Evolutionary conservation across 2,113 vertebrate species (phyloP).

Genomic region (Suricata suricatta): DNA sequence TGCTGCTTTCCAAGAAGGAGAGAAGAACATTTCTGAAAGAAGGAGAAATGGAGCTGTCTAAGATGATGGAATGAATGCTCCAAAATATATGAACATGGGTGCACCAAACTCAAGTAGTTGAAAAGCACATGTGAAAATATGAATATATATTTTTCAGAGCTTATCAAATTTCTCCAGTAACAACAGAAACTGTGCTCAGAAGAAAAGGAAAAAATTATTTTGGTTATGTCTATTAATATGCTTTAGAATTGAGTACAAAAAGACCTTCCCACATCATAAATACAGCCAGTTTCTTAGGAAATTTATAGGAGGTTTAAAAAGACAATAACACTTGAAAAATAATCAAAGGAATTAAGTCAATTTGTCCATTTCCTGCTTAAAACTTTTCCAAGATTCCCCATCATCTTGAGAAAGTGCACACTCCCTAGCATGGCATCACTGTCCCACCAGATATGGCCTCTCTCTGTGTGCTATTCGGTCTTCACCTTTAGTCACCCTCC

Average conservation of each 20-base stretch:
- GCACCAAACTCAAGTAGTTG: not conserved
- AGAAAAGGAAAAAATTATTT: not conserved
- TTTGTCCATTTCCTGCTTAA: not conserved
- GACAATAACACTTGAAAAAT: not conserved
- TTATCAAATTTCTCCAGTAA: not conserved
- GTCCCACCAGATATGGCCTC: not conserved
- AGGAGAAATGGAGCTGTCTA: not conserved
- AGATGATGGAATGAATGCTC: not conserved
- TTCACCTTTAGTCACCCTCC: not conserved
- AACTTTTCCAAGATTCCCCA: not conserved
- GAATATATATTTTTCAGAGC: not conserved
- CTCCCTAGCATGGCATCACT: fast-evolving
- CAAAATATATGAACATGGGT: not conserved
- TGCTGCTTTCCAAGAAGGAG: not conserved
- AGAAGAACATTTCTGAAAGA: not conserved
- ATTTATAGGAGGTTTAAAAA: not conserved
- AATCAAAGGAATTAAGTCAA: slow-evolving; percentile 7
- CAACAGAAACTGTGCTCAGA: not conserved
- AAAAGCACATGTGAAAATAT: slow-evolving; percentile 22
- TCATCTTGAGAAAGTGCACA: not conserved
- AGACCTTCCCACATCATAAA: not conserved
- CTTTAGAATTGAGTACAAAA: slow-evolving; percentile 3
- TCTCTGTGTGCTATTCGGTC: fast-evolving
- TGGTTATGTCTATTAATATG: slow-evolving; percentile 2
- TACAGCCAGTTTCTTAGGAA: not conserved